A percentile compares a stretch with the other conserved stretches of the same genome.
phyloP scores from a whole-genome alignment of 1,140 invertebrate species.

The Saccostrea echinata region DNA sequence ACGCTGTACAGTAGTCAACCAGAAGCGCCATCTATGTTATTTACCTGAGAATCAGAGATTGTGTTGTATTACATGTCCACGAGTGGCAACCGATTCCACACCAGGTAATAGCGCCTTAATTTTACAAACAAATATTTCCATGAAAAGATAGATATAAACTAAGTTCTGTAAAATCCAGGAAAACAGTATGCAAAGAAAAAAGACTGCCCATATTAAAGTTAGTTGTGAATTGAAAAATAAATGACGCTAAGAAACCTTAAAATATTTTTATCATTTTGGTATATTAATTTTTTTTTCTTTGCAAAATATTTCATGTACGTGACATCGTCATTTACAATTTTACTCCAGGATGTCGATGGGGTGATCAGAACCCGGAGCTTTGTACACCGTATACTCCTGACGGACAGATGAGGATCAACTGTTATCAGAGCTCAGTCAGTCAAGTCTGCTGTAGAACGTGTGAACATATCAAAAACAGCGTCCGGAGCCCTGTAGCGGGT shows the following conservation, averaged over 20 bases:
- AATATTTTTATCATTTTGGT: too few relatives aligned
- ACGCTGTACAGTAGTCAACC: slow-evolving; percentile 64
- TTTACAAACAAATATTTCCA: neutral
- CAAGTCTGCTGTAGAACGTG: slow-evolving; percentile 71
- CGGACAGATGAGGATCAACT: slow-evolving; percentile 65
- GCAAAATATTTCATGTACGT: too few relatives aligned
- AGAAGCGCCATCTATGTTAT: slow-evolving; percentile 71
- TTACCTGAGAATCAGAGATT: slow-evolving; percentile 70
- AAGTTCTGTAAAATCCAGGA: too few relatives aligned
- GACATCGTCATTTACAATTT: too few relatives aligned
- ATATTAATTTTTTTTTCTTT: too few relatives aligned
- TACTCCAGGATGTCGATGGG: slow-evolving; percentile 71
- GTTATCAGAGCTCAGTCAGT: slow-evolving; percentile 64
- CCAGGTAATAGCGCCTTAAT: slow-evolving; percentile 53
- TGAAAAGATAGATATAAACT: too few relatives aligned
- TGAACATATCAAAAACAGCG: slow-evolving; percentile 59
- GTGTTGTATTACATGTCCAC: slow-evolving; percentile 71
- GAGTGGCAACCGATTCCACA: slow-evolving; percentile 53
- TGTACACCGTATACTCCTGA: slow-evolving; percentile 66
- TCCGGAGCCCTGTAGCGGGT: slow-evolving; percentile 61
- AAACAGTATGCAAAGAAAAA: too few relatives aligned
- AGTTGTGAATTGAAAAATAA: too few relatives aligned
- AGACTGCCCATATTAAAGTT: too few relatives aligned
- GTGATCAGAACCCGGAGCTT: slow-evolving; percentile 71
- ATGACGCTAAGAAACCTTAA: too few relatives aligned